Percentiles rank a stretch among this genome's conserved stretches.
These are phyloP conservation scores for Formicarius rufipectus DNA, from an alignment of 2,113 vertebrate species.

Conservation along the genomic window DNA sequence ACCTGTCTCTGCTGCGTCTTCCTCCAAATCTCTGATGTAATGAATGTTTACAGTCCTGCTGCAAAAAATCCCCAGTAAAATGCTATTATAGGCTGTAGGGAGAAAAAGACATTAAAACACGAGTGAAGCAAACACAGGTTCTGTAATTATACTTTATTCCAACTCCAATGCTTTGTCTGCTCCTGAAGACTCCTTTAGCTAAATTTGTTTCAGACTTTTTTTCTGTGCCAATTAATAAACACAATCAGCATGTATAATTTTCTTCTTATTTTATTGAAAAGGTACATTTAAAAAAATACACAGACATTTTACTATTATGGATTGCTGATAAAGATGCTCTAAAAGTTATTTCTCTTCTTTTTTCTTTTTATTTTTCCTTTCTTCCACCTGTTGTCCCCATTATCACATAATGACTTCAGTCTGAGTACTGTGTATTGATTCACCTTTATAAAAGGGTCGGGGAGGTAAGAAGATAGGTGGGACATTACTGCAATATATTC, in stretches of 20 bases:
- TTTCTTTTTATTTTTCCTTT: conserved; percentile 54
- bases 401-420: conserved; percentile 72
- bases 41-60: background rate
- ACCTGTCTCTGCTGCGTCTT: background rate
- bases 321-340: conserved; percentile 78
- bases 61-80: background rate
- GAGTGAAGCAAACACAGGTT: background rate
- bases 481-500: conserved; percentile 71
- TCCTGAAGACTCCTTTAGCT: background rate
- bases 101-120: background rate
- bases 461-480: conserved; percentile 39
- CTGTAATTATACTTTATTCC: conserved; percentile 11
- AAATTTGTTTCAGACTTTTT: background rate
- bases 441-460: conserved; percentile 68
- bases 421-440: conserved; percentile 66
- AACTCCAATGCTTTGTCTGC: background rate
- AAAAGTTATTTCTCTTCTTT: conserved; percentile 70
- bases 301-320: conserved; percentile 84
- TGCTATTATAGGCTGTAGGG: background rate
- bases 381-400: conserved; percentile 64
- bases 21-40: background rate
- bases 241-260: conserved; percentile 55
- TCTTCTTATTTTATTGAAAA: conserved; percentile 86
- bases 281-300: conserved; percentile 87
- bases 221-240: background rate